phyloP scores from a whole-genome alignment of 1,140 invertebrate genomes.

The Calycopis cecrops region DNA sequence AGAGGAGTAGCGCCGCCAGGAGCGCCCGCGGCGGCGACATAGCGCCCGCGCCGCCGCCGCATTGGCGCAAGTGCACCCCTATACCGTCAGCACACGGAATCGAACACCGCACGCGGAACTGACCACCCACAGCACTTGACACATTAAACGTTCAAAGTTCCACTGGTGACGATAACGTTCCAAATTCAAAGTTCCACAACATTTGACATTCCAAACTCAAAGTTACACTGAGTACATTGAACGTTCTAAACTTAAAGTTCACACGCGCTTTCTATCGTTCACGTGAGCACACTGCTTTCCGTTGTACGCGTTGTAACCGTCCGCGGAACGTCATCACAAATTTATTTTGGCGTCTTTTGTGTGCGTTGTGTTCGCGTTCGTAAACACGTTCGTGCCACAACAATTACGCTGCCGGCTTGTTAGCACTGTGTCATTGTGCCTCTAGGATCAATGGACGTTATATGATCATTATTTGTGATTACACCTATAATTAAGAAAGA shows the following conservation, averaged over 20 bases:
- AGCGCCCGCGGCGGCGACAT: slow-evolving; percentile 71
- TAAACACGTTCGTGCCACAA: slow-evolving; percentile 12
- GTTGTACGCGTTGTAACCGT: slow-evolving; percentile 19
- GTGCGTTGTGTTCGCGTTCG: slow-evolving; percentile 14
- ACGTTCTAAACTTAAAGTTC: slow-evolving; percentile 12
- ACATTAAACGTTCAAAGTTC: slow-evolving; percentile 9
- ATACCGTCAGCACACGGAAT: slow-evolving; percentile 44
- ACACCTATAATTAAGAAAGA: too few relatives aligned
- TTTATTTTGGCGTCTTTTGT: slow-evolving; percentile 15
- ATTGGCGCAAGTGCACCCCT: slow-evolving; percentile 60
- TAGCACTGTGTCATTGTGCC: too few relatives aligned
- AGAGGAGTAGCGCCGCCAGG: slow-evolving; percentile 62
- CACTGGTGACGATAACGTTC: slow-evolving; percentile 3
- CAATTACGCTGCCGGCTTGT: too few relatives aligned
- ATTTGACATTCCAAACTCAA: slow-evolving; percentile 14
- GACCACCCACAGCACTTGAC: slow-evolving; percentile 17
- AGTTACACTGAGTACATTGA: slow-evolving; percentile 1
- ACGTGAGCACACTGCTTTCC: slow-evolving; percentile 8
- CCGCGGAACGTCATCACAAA: slow-evolving; percentile 15
- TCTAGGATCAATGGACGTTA: too few relatives aligned
- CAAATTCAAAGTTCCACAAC: slow-evolving; percentile 18
- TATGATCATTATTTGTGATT: too few relatives aligned
- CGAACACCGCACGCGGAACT: slow-evolving; percentile 7
- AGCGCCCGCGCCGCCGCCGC: slow-evolving; percentile 57
- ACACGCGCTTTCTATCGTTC: slow-evolving; percentile 7